These are phyloP conservation scores for Drosophila bipectinata DNA, from an alignment of 1,140 invertebrate genomes.

Conservation along the genomic window DNA sequence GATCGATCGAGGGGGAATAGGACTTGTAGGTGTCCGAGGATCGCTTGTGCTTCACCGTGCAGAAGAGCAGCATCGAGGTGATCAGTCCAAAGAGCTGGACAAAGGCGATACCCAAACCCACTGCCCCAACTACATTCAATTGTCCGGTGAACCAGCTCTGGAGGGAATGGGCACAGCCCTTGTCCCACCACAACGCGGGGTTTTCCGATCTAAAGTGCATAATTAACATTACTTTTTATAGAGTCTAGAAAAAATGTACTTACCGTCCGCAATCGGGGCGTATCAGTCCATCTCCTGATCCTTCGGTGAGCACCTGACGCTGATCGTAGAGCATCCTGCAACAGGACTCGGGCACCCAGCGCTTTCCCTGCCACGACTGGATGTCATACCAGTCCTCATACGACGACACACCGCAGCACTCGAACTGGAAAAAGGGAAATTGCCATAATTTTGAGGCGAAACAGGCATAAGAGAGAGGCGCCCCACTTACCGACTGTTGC, in stretches of 20 bases:
- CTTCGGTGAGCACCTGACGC: conserved; percentile 84
- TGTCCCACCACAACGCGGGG: conserved; percentile 87
- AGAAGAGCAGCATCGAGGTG: conserved; percentile 91
- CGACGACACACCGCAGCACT: conserved; percentile 93
- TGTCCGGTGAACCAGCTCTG: conserved; percentile 89
- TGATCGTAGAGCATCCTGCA: conserved; percentile 86
- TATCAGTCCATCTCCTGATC: conserved; percentile 67
- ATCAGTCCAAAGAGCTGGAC: conserved; percentile 90
- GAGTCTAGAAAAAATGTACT: neutral
- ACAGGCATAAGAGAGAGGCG: neutral
- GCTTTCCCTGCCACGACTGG: conserved; percentile 89
- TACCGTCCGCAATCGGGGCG: conserved; percentile 78
- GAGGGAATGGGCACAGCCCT: conserved; percentile 89
- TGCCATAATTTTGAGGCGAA: neutral
- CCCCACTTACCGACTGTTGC: conserved; percentile 87
- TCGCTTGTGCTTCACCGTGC: conserved; percentile 89
- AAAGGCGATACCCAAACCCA: conserved; percentile 90
- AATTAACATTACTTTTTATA: neutral
- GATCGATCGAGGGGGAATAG: conserved; percentile 86
- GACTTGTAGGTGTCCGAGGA: conserved; percentile 89
- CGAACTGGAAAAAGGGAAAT: conserved; percentile 86
- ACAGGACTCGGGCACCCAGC: conserved; percentile 92
- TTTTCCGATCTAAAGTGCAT: conserved; percentile 84
- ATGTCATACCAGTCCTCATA: conserved; percentile 94
- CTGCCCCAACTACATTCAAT: conserved; percentile 88